phyloP scores from a whole-genome alignment of 2,888 invertebrate genomes.

The Tortrix viridana region DNA sequence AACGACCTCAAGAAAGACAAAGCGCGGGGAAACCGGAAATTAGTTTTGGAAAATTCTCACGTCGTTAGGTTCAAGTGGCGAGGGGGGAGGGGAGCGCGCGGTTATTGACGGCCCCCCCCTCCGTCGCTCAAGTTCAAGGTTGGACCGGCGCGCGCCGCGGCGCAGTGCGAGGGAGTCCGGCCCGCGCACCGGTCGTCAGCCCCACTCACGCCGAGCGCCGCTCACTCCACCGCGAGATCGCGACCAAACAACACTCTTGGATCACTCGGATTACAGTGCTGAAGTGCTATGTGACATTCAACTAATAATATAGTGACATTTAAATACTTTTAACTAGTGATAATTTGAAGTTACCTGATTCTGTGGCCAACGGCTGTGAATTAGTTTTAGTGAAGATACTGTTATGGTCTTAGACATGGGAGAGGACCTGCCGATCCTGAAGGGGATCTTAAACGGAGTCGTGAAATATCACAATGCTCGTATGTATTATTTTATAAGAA shows the following conservation, averaged over 20 bases:
- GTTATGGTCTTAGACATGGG: conserved; percentile 88
- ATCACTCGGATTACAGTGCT: conserved; percentile 78
- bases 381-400: conserved; percentile 75
- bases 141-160: conserved; percentile 84
- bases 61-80: conserved; percentile 56
- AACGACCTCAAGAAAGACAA: background rate
- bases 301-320: conserved; percentile 35
- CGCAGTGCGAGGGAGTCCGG: conserved; percentile 85
- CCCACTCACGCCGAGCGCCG: conserved; percentile 65
- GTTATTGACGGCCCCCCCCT: conserved; percentile 80
- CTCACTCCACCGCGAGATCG: conserved; percentile 70
- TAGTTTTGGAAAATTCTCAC: conserved; percentile 51
- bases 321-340: conserved; percentile 43
- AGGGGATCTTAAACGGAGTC: conserved; percentile 95
- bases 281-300: conserved; percentile 71
- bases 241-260: conserved; percentile 50
- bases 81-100: conserved; percentile 64
- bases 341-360: conserved; percentile 73
- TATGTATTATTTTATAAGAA: conserved; percentile 84
- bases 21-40: conserved; percentile 37
- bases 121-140: conserved; percentile 85
- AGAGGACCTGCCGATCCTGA: conserved; percentile 95
- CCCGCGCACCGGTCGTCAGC: conserved; percentile 84
- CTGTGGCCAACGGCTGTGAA: conserved; percentile 81
- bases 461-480: conserved; percentile 97